Percentiles rank a stretch among this genome's conserved stretches.
Conservation (phyloP, 2,113 vertebrate species). For the Oriolus oriolus region DNA sequence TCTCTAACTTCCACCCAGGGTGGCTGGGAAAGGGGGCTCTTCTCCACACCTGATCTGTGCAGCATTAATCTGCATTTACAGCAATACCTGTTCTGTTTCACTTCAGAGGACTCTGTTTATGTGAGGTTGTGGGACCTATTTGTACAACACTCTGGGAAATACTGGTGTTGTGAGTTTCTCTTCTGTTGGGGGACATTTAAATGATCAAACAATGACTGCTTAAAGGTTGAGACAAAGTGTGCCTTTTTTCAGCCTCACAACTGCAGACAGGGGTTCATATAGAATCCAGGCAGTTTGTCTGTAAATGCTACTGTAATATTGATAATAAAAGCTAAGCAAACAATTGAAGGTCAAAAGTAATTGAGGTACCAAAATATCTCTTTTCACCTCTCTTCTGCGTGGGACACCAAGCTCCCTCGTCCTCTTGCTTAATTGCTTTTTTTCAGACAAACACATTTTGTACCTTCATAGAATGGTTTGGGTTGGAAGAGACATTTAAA, state of each 20-base stretch:
- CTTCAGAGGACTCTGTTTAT: background rate
- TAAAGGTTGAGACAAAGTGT: background rate
- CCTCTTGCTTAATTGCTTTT: background rate
- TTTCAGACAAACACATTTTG: background rate
- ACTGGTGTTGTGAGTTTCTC: rapidly evolving
- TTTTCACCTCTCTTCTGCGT: background rate
- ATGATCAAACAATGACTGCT: background rate
- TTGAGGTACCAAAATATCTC: background rate
- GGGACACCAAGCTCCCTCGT: rapidly evolving
- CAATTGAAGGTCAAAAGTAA: background rate
- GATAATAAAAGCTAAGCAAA: background rate
- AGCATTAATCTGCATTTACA: background rate
- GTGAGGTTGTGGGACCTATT: background rate
- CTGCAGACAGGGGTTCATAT: background rate
- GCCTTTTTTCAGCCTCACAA: background rate
- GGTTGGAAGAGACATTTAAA: background rate
- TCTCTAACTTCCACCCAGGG: background rate
- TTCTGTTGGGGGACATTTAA: background rate
- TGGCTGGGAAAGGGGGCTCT: background rate
- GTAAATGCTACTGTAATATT: background rate
- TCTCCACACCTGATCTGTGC: background rate
- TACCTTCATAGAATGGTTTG: background rate
- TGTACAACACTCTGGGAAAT: background rate
- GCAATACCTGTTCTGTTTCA: background rate
- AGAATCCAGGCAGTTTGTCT: background rate